Evolutionary conservation across 2,888 invertebrate genomes (phyloP), one percentile per base, ranked within the genome.

Genomic region (Campaea margaritaria): DNA sequence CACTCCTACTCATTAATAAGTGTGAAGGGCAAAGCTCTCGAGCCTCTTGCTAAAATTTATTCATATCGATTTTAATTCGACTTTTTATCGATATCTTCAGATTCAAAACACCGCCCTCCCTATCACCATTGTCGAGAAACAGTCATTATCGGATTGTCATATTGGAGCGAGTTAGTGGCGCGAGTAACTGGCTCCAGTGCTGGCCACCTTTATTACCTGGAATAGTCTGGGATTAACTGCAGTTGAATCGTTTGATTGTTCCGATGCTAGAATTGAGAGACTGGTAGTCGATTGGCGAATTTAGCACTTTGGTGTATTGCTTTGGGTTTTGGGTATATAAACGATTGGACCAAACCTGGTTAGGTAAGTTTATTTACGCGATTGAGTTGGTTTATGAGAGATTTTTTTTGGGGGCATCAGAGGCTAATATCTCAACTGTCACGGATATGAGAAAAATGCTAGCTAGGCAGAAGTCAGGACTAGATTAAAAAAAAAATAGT

Each of bases 111-210:
- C 7, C n/a, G 27, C 13, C 12, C 15, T 56, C 28, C 9, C 56
- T 45, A 53, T 7, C n/a, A 10, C 28, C 46, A 41, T 39, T 58
- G 48, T 14, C 34, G 52, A 42, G 27, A 15, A 15, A 31, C 15
- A 36, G 27, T 52, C 43, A 52, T 52, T 58, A 58, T 58, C 43
- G 39, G 52, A 58, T 58, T 52, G 47, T 58, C 52, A 47, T 48
- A 52, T 16, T 31, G 43, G 43, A 52, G 43, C 11, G 55, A 52
- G 55, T 43, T 52, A 47, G 27, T 36, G 45, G 50, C 8, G 27
- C 39, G 27, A 59, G 54, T 11, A 34, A 56, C 55, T 51, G 14
- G 47, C 28, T 15, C 36, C 8, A 42, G 15, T 2, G 13, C 46
- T 48, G 44, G 48, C 48, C 55, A 57, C 49, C 41, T 48, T 52